phyloP scores from a whole-genome alignment of 2,113 vertebrate genomes.

The Xiphias gladius region DNA sequence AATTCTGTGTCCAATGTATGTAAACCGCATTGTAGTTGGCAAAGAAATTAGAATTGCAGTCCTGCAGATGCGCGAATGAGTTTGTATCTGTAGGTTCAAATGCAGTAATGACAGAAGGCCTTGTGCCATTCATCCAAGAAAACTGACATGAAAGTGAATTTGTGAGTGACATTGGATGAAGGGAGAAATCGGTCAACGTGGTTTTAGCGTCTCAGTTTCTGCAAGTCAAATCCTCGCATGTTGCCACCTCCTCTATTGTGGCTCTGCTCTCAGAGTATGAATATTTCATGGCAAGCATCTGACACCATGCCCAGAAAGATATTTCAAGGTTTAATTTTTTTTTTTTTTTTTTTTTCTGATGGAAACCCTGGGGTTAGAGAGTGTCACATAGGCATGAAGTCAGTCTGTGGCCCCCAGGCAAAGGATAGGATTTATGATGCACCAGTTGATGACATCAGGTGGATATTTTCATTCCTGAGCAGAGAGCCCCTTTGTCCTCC shows the following conservation, averaged over 20 bases:
- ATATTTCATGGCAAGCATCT: slow-evolving; percentile 84
- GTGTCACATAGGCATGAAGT: slow-evolving; percentile 81
- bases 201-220: slow-evolving; percentile 76
- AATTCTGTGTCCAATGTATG: background rate
- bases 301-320: slow-evolving; percentile 81
- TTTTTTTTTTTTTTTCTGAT: slow-evolving; percentile 54
- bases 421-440: slow-evolving; percentile 74
- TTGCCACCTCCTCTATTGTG: slow-evolving; percentile 79
- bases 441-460: slow-evolving; percentile 76
- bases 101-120: slow-evolving; percentile 55
- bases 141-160: slow-evolving; percentile 69
- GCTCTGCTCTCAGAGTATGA: slow-evolving; percentile 79
- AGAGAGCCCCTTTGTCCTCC: slow-evolving; percentile 63
- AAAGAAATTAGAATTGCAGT: slow-evolving; percentile 15
- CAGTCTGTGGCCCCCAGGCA: slow-evolving; percentile 69
- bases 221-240: slow-evolving; percentile 78
- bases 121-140: slow-evolving; percentile 50
- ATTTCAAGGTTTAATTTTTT: slow-evolving; percentile 78
- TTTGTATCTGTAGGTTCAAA: slow-evolving; percentile 54
- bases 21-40: slow-evolving; percentile 6
- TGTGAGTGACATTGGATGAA: slow-evolving; percentile 74
- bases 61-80: slow-evolving; percentile 26
- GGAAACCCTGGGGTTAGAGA: slow-evolving; percentile 81
- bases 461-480: slow-evolving; percentile 65
- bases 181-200: slow-evolving; percentile 71